phyloP scores from a whole-genome alignment of 2,113 vertebrate genomes.

The Cichladusa arquata region DNA sequence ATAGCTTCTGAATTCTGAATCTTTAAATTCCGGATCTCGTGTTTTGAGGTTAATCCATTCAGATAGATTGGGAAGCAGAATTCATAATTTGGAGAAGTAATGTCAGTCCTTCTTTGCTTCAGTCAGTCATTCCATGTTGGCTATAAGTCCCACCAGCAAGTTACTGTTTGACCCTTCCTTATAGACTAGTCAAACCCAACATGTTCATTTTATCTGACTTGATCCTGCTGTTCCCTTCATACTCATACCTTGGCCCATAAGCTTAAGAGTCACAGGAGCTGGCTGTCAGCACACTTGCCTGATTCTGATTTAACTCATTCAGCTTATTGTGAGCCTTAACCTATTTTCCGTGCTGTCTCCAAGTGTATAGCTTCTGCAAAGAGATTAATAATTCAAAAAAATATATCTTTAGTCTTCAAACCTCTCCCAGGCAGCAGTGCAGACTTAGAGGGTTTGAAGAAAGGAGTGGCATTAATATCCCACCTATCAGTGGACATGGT shows the following conservation, averaged over 20 bases:
- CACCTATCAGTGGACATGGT: neutral
- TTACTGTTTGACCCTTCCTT: neutral
- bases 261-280: neutral
- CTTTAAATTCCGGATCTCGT: conserved; percentile 57
- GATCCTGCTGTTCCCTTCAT: neutral
- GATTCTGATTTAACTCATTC: conserved; percentile 54
- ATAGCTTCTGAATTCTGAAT: conserved; percentile 69
- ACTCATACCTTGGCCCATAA: neutral
- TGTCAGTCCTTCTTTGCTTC: conserved; percentile 48
- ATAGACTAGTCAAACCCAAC: neutral
- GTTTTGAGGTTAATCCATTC: conserved; percentile 66
- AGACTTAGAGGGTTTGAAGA: neutral
- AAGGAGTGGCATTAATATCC: neutral
- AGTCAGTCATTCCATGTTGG: neutral
- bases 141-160: neutral
- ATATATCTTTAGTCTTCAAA: neutral
- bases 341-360: conserved; percentile 21
- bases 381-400: conserved; percentile 38
- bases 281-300: conserved; percentile 7
- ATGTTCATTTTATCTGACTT: neutral
- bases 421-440: neutral
- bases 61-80: conserved; percentile 56
- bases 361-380: neutral
- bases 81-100: conserved; percentile 47
- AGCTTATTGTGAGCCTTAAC: conserved; percentile 51